Base-by-base conservation (phyloP, 2,113 vertebrate genomes). In the Lanius collurio region DNA sequence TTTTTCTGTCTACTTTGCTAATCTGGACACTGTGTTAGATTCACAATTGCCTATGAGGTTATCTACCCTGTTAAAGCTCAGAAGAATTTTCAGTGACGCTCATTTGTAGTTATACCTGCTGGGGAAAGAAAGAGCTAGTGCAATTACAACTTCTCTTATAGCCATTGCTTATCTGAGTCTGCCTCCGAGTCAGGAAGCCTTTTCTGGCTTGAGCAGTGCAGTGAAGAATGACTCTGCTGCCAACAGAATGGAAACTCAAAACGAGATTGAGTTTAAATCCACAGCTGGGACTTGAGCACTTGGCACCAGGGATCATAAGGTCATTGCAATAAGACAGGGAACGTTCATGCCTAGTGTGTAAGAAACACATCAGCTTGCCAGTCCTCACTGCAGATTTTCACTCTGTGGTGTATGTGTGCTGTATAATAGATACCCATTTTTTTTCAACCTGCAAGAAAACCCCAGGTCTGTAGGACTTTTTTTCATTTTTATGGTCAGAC, bases 201-300 rank as follows among this genome's bases (percentile, higher is more conserved):
- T 96, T 96, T 94, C 85, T 79, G 94, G 95, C 15, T 83, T 89
- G 96, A 96, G 88, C 96, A 95, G 78, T 85, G 83, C 91, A 87
- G 87, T 97, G 95, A 98, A 96, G 97, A 97, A 98, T 97, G 96
- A 96, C 93, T 95, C 75, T 0, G 68, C 79, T 89, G 87, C 94
- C 20, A 97, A 84, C 80, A 91, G 94, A 98, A 95, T 96, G 92
- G 95, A 97, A 98, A 96, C 94, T 94, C 91, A 92, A 95, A 97
- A 98, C 56, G 44, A 98, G 95, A 97, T 96, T 95, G 97, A 93
- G 87, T 97, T 97, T 97, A 97, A 97, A 98, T 97, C 95, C 97
- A 96, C 95, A 97, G 94, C 95, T 96, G 93, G 91, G 93, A 95
- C 93, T 94, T 96, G 83, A 85, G 88, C 86, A 95, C 52, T 97